Conservation (phyloP, 2,888 invertebrate genomes). For the Aethes cnicana region DNA sequence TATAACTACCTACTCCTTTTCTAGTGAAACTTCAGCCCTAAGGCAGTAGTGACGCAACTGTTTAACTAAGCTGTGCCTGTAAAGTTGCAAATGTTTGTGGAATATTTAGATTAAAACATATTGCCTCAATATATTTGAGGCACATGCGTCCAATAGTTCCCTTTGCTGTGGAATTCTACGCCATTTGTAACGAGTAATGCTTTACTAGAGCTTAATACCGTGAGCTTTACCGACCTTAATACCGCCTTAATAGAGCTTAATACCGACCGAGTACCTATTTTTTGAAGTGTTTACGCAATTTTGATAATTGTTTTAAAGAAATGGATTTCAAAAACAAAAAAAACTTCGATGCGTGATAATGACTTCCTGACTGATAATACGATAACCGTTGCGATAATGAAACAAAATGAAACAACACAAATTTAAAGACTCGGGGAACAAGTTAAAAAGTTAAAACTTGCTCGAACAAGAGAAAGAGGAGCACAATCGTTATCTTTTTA, state of each 20-base stretch:
- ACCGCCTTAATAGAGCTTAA: too few relatives aligned
- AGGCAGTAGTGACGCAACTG: background rate
- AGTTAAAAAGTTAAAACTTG: constrained; percentile 2
- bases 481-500: constrained; percentile 11
- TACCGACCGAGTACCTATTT: too few relatives aligned
- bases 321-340: too few relatives aligned
- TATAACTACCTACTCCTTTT: too few relatives aligned
- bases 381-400: too few relatives aligned
- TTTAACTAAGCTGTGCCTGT: background rate
- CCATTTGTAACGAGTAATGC: constrained; percentile 4
- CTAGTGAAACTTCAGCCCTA: too few relatives aligned
- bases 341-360: too few relatives aligned
- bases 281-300: too few relatives aligned
- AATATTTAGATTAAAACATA: constrained; percentile 25
- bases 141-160: constrained; percentile 8
- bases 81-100: constrained; percentile 10
- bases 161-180: background rate
- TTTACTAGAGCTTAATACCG: constrained; percentile 5
- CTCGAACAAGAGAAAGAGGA: background rate
- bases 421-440: constrained; percentile 1
- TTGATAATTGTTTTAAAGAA: too few relatives aligned
- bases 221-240: background rate
- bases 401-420: background rate
- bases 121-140: constrained; percentile 15
- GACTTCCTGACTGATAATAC: too few relatives aligned